These are phyloP conservation scores for Pseudonaja textilis DNA, from an alignment of 2,113 vertebrate genomes.

Conservation along the genomic window DNA sequence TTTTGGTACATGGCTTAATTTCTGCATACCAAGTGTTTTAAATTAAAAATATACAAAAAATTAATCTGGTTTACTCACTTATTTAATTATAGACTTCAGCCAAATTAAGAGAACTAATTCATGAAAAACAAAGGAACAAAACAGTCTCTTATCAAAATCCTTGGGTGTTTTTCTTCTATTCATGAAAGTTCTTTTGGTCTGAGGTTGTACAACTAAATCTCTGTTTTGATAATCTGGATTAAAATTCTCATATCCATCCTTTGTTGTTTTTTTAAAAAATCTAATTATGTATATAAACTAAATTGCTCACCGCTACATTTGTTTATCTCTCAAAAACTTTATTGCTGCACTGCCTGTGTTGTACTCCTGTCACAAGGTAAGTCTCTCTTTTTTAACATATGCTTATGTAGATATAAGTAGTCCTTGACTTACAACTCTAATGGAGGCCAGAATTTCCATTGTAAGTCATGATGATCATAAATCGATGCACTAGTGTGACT, in stretches of 20 bases:
- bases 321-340: background rate
- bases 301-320: background rate
- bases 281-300: background rate
- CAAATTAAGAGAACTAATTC: constrained; percentile 1
- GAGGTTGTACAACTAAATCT: background rate
- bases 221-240: background rate
- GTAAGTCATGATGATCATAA: background rate
- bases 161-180: background rate
- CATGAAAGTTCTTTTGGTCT: background rate
- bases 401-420: background rate
- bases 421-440: background rate
- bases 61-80: background rate
- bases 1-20: background rate
- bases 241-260: background rate
- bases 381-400: background rate
- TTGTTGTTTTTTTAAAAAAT: background rate
- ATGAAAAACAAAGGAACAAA: constrained; percentile 5
- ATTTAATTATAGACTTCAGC: background rate
- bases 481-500: background rate
- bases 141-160: background rate
- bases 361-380: background rate
- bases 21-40: background rate
- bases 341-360: background rate
- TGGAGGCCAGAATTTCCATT: background rate
- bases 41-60: background rate